Evolutionary conservation across 92 coral and sea anemone genomes (phyloP).

Genomic region (Anthopleura xanthogrammica): DNA sequence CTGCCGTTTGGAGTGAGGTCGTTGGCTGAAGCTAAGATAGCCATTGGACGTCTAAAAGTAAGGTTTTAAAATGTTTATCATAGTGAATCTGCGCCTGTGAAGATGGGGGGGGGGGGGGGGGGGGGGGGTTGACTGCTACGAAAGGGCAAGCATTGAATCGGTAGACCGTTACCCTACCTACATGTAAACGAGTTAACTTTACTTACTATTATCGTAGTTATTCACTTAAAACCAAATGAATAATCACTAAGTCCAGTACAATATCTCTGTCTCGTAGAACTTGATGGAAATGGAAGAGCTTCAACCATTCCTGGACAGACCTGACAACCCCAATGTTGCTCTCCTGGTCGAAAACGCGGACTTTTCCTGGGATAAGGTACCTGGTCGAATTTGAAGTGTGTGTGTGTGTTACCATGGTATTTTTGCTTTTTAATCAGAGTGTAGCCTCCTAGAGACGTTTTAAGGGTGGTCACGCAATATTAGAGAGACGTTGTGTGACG

Average conservation of each 20-base stretch:
- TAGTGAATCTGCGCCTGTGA: background rate
- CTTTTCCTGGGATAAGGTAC: conserved; percentile 50
- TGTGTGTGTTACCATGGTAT: background rate
- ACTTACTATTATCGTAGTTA: no score
- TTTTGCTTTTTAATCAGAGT: background rate
- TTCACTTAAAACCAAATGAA: background rate
- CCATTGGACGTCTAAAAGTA: conserved; percentile 81
- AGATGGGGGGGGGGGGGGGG: no score
- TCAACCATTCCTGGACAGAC: conserved; percentile 35
- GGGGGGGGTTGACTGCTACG: no score
- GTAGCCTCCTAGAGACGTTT: no score
- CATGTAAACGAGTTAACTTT: no score
- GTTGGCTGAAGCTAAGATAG: conserved; percentile 76
- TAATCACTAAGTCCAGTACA: background rate
- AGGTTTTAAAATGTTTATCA: background rate
- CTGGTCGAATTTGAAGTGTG: no score
- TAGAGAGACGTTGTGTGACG: no score
- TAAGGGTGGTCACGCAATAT: no score
- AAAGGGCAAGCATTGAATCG: no score
- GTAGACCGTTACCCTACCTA: no score
- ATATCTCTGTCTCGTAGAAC: conserved; percentile 8
- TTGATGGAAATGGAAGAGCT: conserved; percentile 49
- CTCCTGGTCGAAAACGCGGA: conserved; percentile 36
- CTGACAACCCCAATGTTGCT: conserved; percentile 17
- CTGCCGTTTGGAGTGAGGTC: conserved; percentile 82